phyloP scores from a whole-genome alignment of 2,888 invertebrate species.

The Ectemnius cavifrons region DNA sequence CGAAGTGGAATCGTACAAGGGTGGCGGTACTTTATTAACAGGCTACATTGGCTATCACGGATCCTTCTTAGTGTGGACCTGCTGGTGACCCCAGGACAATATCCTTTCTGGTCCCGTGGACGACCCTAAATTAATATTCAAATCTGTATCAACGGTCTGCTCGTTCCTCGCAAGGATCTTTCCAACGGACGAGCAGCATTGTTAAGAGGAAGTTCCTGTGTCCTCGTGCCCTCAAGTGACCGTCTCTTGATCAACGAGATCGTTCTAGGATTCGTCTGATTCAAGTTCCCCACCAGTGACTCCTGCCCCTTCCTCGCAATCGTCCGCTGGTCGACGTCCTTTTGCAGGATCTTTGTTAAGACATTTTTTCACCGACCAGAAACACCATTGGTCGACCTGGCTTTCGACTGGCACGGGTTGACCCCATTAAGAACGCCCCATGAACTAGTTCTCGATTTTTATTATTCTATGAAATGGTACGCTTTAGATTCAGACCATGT shows the following conservation, averaged over 20 bases:
- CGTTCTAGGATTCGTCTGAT: constrained; percentile 52
- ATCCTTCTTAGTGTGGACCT: constrained; percentile 47
- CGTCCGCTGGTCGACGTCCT: constrained; percentile 39
- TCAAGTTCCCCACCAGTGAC: constrained; percentile 27
- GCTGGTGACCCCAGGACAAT: constrained; percentile 59
- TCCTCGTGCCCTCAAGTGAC: constrained; percentile 51
- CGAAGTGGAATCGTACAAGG: constrained; percentile 40
- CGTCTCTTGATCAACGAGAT: constrained; percentile 48
- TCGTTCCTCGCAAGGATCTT: constrained; percentile 37
- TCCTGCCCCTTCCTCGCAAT: constrained; percentile 35
- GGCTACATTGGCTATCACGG: constrained; percentile 55
- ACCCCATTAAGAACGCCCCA: constrained; percentile 51
- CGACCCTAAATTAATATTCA: constrained; percentile 75
- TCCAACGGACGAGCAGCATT: constrained; percentile 56
- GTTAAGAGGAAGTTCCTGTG: constrained; percentile 44
- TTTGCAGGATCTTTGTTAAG: constrained; percentile 29
- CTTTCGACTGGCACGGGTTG: constrained; percentile 57
- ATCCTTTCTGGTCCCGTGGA: constrained; percentile 54
- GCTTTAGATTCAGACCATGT: no score
- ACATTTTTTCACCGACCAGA: constrained; percentile 22
- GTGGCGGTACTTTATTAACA: constrained; percentile 56
- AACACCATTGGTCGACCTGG: constrained; percentile 38
- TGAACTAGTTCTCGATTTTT: constrained; percentile 43
- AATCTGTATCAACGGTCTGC: constrained; percentile 67
- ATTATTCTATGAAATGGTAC: no score